Evolutionary conservation across 1,140 invertebrate genomes (phyloP).

Genomic region (Pseudoatta argentina): DNA sequence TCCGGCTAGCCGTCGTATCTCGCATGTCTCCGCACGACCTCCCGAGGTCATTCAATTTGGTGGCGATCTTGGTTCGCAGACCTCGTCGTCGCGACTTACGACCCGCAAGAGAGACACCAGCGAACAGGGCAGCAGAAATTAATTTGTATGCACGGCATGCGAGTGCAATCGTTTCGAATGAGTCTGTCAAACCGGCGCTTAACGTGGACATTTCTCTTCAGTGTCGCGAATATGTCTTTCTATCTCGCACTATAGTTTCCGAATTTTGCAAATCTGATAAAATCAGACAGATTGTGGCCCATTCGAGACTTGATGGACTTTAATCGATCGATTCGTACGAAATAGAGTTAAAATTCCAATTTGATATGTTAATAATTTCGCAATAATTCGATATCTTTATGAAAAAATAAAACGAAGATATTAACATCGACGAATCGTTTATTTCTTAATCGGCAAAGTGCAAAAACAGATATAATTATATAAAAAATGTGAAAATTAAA

Average conservation of each 20-base stretch:
- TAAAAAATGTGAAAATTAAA: constrained; percentile 15
- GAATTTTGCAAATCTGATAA: not conserved
- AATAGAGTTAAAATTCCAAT: not conserved
- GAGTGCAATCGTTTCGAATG: constrained; percentile 7
- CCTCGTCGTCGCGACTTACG: constrained; percentile 18
- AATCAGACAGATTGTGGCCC: not conserved
- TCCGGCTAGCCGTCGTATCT: constrained; percentile 9
- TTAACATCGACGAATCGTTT: too few relatives aligned
- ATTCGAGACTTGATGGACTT: not conserved
- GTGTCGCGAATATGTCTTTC: not conserved
- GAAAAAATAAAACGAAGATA: not conserved
- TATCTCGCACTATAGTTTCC: not conserved
- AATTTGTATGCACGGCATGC: constrained; percentile 43
- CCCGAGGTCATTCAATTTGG: constrained; percentile 55
- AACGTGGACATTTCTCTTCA: constrained; percentile 1
- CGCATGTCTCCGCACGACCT: constrained; percentile 31
- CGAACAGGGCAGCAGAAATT: constrained; percentile 5
- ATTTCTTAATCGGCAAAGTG: not conserved
- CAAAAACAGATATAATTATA: constrained; percentile 3
- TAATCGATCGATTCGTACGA: not conserved
- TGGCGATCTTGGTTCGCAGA: constrained; percentile 37
- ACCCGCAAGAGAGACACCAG: not conserved
- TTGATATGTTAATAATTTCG: not conserved
- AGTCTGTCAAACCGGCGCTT: not conserved
- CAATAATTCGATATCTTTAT: not conserved